phyloP scores from a whole-genome alignment of 2,113 vertebrate species.

The Hippoglossus stenolepis region DNA sequence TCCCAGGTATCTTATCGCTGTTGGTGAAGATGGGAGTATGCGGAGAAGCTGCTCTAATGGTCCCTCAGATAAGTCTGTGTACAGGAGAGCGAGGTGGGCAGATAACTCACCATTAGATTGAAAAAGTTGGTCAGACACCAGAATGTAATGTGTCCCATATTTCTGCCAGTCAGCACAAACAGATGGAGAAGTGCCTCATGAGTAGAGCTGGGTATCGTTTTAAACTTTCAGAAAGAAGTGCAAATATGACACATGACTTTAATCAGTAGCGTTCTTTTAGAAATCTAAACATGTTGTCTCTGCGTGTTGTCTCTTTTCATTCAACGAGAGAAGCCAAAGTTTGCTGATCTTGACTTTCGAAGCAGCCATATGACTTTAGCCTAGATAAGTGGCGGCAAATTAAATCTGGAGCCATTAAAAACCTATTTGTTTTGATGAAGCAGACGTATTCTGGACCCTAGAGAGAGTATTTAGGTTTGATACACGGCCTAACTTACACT shows the following conservation, averaged over 20 bases:
- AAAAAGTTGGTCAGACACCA: slow-evolving; percentile 45
- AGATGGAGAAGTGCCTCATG: no score
- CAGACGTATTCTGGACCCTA: background rate
- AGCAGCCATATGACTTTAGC: no score
- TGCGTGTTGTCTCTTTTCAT: no score
- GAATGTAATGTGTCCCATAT: slow-evolving; percentile 18
- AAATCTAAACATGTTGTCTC: no score
- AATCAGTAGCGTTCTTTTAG: no score
- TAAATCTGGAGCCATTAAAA: no score
- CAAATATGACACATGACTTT: background rate
- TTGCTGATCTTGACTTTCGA: no score
- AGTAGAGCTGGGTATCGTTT: no score
- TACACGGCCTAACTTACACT: background rate
- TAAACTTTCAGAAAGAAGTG: no score
- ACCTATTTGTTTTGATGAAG: background rate
- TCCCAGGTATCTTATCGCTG: slow-evolving; percentile 67
- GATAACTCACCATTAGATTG: slow-evolving; percentile 62
- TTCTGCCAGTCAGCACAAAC: slow-evolving; percentile 31
- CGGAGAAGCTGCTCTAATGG: slow-evolving; percentile 58
- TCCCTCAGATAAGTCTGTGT: slow-evolving; percentile 61
- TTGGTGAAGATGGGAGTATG: slow-evolving; percentile 46
- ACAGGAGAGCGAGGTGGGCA: slow-evolving; percentile 39
- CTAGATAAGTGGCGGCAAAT: no score
- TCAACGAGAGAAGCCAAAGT: no score
- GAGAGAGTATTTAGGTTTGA: background rate